Percentiles rank a stretch among this genome's conserved stretches.
Conservation (phyloP, 2,888 invertebrate genomes). For the Euzetes globulus region DNA sequence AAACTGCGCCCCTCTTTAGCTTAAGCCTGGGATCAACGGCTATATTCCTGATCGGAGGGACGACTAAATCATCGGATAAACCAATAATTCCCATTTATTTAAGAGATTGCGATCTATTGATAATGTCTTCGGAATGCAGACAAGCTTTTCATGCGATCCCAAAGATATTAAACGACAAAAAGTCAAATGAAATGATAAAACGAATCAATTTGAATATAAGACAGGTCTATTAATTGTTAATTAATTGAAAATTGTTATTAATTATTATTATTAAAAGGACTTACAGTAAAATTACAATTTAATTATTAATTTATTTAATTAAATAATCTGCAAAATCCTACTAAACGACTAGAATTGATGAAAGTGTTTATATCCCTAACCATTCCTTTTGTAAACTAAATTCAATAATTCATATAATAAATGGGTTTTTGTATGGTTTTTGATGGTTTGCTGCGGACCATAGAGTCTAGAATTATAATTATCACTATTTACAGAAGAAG, state of each 20-base stretch:
- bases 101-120: conserved; percentile 77
- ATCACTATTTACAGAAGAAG: conserved; percentile 25
- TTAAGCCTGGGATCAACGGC: conserved; percentile 90
- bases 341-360: conserved; percentile 27
- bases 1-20: conserved; percentile 80
- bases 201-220: conserved; percentile 90
- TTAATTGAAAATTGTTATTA: conserved; percentile 25
- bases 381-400: conserved; percentile 3
- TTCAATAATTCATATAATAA: not conserved
- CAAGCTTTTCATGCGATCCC: conserved; percentile 91
- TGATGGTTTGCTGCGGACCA: conserved; percentile 19
- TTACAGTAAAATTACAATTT: conserved; percentile 25
- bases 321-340: conserved; percentile 20
- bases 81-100: conserved; percentile 57
- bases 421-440: conserved; percentile 19
- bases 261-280: conserved; percentile 28
- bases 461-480: conserved; percentile 7
- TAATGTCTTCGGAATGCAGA: conserved; percentile 79
- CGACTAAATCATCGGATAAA: conserved; percentile 56
- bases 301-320: conserved; percentile 18
- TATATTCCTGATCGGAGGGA: conserved; percentile 84
- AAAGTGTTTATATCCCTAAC: conserved; percentile 11
- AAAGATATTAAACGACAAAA: conserved; percentile 58
- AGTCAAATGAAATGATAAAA: conserved; percentile 59
- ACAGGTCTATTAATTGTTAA: conserved; percentile 58